Base-by-base conservation (phyloP, 2,888 invertebrate species). In the Ellobium chinense region DNA sequence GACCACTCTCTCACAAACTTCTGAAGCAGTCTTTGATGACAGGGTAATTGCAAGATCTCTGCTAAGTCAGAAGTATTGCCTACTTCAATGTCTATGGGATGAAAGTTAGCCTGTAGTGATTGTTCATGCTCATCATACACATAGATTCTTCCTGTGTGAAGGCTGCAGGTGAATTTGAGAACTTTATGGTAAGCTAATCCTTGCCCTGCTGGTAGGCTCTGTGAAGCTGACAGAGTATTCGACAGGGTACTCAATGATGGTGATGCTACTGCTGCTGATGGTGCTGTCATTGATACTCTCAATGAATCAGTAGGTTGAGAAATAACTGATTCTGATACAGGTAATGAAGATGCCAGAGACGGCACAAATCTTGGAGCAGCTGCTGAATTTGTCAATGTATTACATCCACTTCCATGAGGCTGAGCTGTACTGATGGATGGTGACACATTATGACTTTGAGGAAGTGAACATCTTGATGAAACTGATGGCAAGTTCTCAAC, bases 1-100 rank as follows among this genome's bases (percentile, higher is more conserved):
- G 86, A 88, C 92, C 92, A 92, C 70, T 91, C 89, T n/a, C 89
- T 75, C 9, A 90, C 86, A 86, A 91, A 92, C 81, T 86, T 86
- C 74, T 89, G 88, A 27, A 89, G 86, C 14, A 89, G 86, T 60
- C 85, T 81, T 18, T 89, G 82, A 73, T 91, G 88, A 0, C 36
- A 66, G 24, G 77, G 77, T 2, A 89, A 90, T 4, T 90, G 86
- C 9, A 91, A 83, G 2, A 91, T 66, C 37, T 89, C 87, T 34
- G 91, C 91, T 21, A 91, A 83, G 12, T 86, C 88, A 24, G 85
- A 84, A 24, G 83, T 83, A 82, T 91, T 91, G 56, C 85, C 87
- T 74, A 91, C 80, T 70, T 90, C 89, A n/a, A 92, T 83, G 85
- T 91, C 91, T n/a, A 89, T 80, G 2, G 91, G 90, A 27, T 88